Percentiles rank a stretch among this genome's conserved stretches.
Conservation (phyloP, 1,140 invertebrate genomes). For the Thalassaphorura encarpata region DNA sequence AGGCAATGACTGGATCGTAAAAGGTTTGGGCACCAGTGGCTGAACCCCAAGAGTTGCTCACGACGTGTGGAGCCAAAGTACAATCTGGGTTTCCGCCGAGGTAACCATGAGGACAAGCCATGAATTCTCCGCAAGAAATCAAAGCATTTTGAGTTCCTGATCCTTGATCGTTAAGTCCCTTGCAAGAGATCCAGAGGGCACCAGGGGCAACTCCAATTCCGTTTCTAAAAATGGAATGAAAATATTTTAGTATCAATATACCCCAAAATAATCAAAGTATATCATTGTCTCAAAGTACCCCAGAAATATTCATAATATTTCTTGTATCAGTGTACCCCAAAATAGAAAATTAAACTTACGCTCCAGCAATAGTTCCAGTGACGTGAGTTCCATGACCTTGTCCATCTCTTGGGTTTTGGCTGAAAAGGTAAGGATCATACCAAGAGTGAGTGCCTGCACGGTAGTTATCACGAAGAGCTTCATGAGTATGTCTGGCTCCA, state of each 20-base stretch:
- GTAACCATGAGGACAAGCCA: background rate
- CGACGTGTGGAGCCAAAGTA: constrained; percentile 4
- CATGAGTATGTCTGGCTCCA: background rate
- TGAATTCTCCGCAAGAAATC: constrained; percentile 12
- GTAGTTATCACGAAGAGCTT: background rate
- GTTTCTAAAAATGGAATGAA: background rate
- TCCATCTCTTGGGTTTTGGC: background rate
- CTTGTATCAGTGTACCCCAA: no score
- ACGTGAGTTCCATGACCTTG: constrained; percentile 10
- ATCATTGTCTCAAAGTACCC: no score
- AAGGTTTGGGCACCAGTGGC: no score
- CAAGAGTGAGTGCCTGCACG: background rate
- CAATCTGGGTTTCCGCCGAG: constrained; percentile 3
- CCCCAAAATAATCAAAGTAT: background rate
- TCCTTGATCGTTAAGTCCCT: background rate
- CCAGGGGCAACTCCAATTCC: background rate
- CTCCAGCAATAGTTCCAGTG: constrained; percentile 8
- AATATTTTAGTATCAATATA: background rate
- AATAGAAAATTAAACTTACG: background rate
- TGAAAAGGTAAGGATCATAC: constrained; percentile 3
- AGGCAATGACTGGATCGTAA: background rate
- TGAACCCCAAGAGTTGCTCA: constrained; percentile 6
- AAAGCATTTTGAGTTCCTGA: background rate
- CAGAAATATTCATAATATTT: background rate
- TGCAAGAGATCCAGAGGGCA: background rate